Base-by-base conservation (phyloP, 2,113 vertebrate species). In the Percopsis transmontana region DNA sequence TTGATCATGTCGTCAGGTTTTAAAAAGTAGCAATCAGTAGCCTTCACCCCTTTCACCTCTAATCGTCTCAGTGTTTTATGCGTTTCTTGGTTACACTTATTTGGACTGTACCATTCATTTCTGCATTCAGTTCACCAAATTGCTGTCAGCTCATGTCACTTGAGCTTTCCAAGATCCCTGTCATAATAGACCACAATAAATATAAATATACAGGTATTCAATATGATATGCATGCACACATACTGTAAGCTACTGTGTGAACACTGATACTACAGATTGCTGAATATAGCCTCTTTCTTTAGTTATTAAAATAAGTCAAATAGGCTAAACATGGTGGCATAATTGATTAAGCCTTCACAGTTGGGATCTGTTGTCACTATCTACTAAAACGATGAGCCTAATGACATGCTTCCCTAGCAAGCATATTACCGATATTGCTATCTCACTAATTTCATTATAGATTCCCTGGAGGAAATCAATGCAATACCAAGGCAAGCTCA, bases 391-490 rank as follows among this genome's bases (percentile, higher is more conserved):
- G 70, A 63, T 56, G 68, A 60, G 53, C 68, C 58, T 24, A 60
- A 50, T 51, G 58, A 15, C 42, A 60, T 64, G 42, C 55, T 39
- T 15, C 1, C 33, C 19, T 42, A 42, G 66, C 44, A 6, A 2
- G n/a, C 58, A 24, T 59, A 44, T n/a, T 23, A 19, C 12, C 20
- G 50, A 68, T 62, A 73, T 44, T 48, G 66, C 5, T 58, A 77
- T 71, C 27, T 15, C 9, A 67, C 60, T 78, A 58, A 76, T 80
- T 70, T 78, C 45, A 70, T 76, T 73, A 76, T 68, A 45, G 66
- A 74, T 72, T 27, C 47, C 40, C 59, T 16, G 27, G 70, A 74
- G 70, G 20, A 70, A 73, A 79, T 84, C 59, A 72, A 75, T 80
- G 20, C 2, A 58, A 62, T 27, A 51, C 23, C 53, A 68, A 40